Conservation (phyloP, 2,113 vertebrate genomes). For the Apistogramma diplotaenia region DNA sequence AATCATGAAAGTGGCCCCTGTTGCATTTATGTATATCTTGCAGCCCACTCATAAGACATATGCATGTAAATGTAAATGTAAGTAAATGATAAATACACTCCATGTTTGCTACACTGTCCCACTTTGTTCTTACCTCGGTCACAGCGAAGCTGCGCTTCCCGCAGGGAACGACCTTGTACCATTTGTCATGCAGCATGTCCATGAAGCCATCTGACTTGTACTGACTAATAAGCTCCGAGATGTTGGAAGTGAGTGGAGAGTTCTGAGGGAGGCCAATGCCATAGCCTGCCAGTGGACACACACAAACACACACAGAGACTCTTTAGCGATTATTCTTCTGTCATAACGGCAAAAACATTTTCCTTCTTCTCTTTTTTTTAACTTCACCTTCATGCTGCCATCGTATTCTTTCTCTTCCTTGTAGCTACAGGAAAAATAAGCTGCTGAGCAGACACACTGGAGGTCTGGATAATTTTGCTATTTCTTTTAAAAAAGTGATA, state of each 20-base stretch:
- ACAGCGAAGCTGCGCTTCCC: slow-evolving; percentile 96
- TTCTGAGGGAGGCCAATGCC: slow-evolving; percentile 97
- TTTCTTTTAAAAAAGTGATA: neutral
- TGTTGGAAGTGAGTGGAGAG: slow-evolving; percentile 92
- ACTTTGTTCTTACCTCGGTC: slow-evolving; percentile 84
- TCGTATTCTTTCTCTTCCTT: neutral
- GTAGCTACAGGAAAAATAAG: neutral
- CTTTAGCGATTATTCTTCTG: neutral
- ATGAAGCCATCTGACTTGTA: slow-evolving; percentile 99
- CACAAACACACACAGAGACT: neutral
- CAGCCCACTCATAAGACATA: neutral
- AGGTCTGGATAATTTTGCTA: neutral
- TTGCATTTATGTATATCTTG: neutral
- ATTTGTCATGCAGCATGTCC: slow-evolving; percentile 97
- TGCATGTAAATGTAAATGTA: too few species aligned
- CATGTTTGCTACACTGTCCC: neutral
- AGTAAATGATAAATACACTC: neutral
- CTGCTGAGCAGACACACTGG: neutral
- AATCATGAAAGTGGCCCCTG: neutral
- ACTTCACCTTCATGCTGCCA: neutral
- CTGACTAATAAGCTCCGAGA: slow-evolving; percentile 94
- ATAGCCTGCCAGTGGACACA: slow-evolving; percentile 80
- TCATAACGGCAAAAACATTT: neutral
- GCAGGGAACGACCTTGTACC: slow-evolving; percentile 98
- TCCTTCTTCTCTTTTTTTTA: neutral